Evolutionary conservation across 2,888 invertebrate genomes (phyloP).

Genomic region (Apotomis betuletana): DNA sequence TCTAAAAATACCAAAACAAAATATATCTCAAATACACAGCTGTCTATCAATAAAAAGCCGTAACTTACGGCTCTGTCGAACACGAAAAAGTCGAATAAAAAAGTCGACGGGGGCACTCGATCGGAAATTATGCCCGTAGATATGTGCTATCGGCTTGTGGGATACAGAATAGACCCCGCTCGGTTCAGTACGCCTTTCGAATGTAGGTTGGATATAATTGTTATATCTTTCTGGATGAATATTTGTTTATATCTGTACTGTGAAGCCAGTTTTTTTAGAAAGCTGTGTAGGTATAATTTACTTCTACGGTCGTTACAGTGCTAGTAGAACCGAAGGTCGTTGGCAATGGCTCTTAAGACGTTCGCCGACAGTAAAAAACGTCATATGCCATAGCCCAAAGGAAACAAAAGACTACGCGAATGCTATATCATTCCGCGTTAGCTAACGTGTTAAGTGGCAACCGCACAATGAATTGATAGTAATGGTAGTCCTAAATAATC

Average conservation of each 20-base stretch:
- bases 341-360: too few relatives aligned
- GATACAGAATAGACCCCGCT: neutral
- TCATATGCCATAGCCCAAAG: too few relatives aligned
- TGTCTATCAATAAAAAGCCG: slow-evolving; percentile 29
- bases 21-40: slow-evolving; percentile 20
- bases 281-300: neutral
- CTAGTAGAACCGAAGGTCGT: too few relatives aligned
- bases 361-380: too few relatives aligned
- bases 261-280: neutral
- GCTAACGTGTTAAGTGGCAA: too few relatives aligned
- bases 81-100: slow-evolving; percentile 23
- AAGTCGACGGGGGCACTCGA: slow-evolving; percentile 25
- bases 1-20: slow-evolving; percentile 19
- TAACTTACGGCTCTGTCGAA: slow-evolving; percentile 7
- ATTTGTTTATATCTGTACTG: neutral
- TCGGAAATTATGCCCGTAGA: slow-evolving; percentile 41
- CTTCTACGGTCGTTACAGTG: too few relatives aligned
- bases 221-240: neutral
- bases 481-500: too few relatives aligned
- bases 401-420: too few relatives aligned
- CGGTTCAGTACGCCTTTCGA: neutral
- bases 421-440: too few relatives aligned
- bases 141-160: slow-evolving; percentile 17
- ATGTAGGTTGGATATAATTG: slow-evolving; percentile 21
- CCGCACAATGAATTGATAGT: too few relatives aligned